Base-by-base conservation (phyloP, 2,113 vertebrate species). In the Uropsilus gracilis region DNA sequence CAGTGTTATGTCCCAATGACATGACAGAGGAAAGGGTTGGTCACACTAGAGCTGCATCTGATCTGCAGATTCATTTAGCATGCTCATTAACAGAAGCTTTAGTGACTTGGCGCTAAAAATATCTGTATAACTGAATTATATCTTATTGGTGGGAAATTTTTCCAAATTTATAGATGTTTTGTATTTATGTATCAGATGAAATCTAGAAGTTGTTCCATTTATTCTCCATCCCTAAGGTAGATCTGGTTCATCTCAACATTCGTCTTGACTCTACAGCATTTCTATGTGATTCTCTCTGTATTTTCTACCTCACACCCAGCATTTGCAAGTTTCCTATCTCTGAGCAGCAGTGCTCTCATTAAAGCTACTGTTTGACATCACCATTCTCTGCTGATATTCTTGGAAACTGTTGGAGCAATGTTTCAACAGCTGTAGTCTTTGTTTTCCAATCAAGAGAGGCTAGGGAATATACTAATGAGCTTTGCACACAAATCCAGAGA, bases 401-500 rank as follows among this genome's bases (percentile, higher is more conserved):
- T 71, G 89, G 95, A 92, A 59, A 80, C 94, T 82, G 66, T 89
- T 42, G 42, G 71, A 94, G 68, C 92, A 76, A 12, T 95, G 53
- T 95, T 96, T 96, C 59, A 90, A n/a, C 0, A 95, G 82, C 73
- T 50, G 14, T 76, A 16, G 0, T 3, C 89, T 92, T 16, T 64
- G 32, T 86, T 84, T 44, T 24, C 76, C 26, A 87, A 95, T 97
- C 92, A 24, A 17, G 17, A 95, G 84, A 90, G 64, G 14, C 86
- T 30, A 91, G 91, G 89, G 64, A 94, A 95, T 93, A 93, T 13
- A 3, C 28, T 95, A 73, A 82, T 95, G 50, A 69, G 89, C 95
- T 94, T 44, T 32, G 77, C 78, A 66, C 11, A 72, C 6, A 75
- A 48, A 39, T 68, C 80, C 95, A 76, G 75, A 96, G 76, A 57